These are phyloP conservation scores for Atrina japonica DNA, from an alignment of 2,888 invertebrate genomes.

Conservation along the genomic window DNA sequence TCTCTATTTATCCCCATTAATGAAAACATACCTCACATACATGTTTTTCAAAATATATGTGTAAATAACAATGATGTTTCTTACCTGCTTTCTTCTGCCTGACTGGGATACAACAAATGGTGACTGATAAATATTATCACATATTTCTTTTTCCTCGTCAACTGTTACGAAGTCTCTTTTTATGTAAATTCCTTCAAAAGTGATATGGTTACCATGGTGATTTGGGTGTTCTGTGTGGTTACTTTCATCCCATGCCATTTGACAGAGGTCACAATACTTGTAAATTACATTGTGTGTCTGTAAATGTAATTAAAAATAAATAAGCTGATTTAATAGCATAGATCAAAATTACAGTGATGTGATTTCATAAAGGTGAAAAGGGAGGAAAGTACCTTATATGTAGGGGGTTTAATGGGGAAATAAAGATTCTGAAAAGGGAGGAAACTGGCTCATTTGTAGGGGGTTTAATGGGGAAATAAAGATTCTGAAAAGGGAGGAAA, in stretches of 20 bases:
- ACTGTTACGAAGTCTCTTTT: conserved; percentile 86
- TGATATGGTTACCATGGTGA: conserved; percentile 55
- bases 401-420: too few relatives aligned
- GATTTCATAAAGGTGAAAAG: too few relatives aligned
- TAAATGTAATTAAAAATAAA: conserved; percentile 12
- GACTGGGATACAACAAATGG: conserved; percentile 97
- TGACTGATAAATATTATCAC: conserved; percentile 87
- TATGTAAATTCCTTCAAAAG: conserved; percentile 77
- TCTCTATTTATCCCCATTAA: too few relatives aligned
- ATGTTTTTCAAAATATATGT: too few relatives aligned
- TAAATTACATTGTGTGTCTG: conserved; percentile 38
- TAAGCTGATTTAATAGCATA: conserved; percentile 3
- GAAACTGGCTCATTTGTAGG: too few relatives aligned
- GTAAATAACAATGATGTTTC: too few relatives aligned
- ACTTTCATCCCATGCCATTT: conserved; percentile 53
- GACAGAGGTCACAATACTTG: conserved; percentile 61
- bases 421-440: too few relatives aligned
- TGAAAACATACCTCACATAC: too few relatives aligned
- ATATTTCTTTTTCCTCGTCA: conserved; percentile 85
- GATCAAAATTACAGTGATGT: too few relatives aligned
- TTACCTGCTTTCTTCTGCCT: conserved; percentile 93
- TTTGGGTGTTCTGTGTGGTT: conserved; percentile 43
- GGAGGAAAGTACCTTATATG: too few relatives aligned
- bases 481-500: too few relatives aligned
- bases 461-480: not conserved